A percentile compares a stretch with the other conserved stretches of the same genome.
Evolutionary conservation across 2,888 invertebrate species (phyloP).

Genomic region (Selenia dentaria): DNA sequence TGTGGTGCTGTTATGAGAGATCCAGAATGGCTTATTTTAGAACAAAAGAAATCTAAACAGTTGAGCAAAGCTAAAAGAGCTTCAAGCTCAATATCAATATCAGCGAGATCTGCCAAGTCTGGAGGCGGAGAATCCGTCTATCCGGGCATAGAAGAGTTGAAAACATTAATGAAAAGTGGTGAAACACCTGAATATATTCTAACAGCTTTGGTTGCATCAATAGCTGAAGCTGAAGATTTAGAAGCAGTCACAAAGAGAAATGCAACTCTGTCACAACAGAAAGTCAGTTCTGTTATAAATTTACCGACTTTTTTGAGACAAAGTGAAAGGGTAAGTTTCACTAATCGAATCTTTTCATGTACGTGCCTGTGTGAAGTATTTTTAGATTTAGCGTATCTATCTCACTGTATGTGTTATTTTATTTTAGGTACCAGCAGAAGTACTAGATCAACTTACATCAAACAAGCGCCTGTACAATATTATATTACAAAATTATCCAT

Average conservation of each 20-base stretch:
- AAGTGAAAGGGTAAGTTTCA: constrained; percentile 86
- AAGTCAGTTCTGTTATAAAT: constrained; percentile 89
- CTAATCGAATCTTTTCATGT: too few relatives aligned
- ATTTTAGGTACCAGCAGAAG: constrained; percentile 88
- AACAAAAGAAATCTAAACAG: constrained; percentile 85
- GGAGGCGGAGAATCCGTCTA: constrained; percentile 84
- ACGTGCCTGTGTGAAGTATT: too few relatives aligned
- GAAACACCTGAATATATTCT: constrained; percentile 87
- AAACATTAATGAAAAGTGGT: constrained; percentile 88
- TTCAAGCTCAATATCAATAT: constrained; percentile 81
- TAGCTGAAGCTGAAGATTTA: constrained; percentile 77
- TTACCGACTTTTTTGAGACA: constrained; percentile 91
- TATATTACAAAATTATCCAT: constrained; percentile 90
- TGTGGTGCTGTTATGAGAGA: constrained; percentile 95
- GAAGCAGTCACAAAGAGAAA: constrained; percentile 76
- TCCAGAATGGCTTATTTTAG: constrained; percentile 91
- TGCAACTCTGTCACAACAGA: constrained; percentile 69
- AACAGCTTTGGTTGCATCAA: constrained; percentile 85
- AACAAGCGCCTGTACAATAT: constrained; percentile 88
- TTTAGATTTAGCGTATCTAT: too few relatives aligned
- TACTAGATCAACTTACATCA: constrained; percentile 86
- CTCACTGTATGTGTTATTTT: not conserved
- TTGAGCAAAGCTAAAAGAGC: constrained; percentile 80
- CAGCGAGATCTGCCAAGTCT: constrained; percentile 73
- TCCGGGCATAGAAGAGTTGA: constrained; percentile 87